Evolutionary conservation across 2,113 vertebrate genomes (phyloP).

Genomic region (Podiceps cristatus): DNA sequence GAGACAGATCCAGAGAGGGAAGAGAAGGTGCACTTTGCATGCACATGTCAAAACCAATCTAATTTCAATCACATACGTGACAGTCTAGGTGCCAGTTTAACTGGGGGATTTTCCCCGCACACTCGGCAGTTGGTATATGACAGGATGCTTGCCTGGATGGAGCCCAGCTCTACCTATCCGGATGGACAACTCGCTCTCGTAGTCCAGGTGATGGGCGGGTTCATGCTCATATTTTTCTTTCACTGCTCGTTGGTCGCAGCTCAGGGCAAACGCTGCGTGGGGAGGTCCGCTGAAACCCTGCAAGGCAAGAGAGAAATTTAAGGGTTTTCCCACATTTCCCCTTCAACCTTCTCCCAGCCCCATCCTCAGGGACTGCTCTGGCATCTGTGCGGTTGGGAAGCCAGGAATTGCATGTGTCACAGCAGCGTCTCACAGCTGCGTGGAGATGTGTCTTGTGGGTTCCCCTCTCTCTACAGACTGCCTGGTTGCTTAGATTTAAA

Average conservation of each 20-base stretch:
- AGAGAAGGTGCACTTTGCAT: neutral
- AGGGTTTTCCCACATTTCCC: neutral
- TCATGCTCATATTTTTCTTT: slow-evolving; percentile 80
- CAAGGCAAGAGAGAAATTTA: slow-evolving; percentile 31
- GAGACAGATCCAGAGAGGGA: neutral
- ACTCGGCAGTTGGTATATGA: slow-evolving; percentile 75
- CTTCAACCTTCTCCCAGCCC: neutral
- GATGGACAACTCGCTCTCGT: slow-evolving; percentile 84
- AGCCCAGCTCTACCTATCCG: slow-evolving; percentile 92
- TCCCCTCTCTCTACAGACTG: neutral
- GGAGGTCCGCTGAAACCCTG: slow-evolving; percentile 84
- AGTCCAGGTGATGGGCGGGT: neutral
- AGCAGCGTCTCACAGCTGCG: neutral
- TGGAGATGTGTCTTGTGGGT: neutral
- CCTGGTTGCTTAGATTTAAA: neutral
- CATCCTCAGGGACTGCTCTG: neutral
- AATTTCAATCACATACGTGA: neutral
- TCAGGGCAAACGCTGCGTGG: slow-evolving; percentile 78
- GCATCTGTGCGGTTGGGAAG: fast-evolving
- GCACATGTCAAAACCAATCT: neutral
- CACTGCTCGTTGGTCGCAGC: slow-evolving; percentile 57
- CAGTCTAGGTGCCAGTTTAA: neutral
- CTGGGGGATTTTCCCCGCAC: neutral
- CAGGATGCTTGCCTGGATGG: slow-evolving; percentile 91
- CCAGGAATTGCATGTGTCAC: neutral